These are phyloP conservation scores for Metacarcinus magister DNA, from an alignment of 2,888 invertebrate species.

Conservation along the genomic window DNA sequence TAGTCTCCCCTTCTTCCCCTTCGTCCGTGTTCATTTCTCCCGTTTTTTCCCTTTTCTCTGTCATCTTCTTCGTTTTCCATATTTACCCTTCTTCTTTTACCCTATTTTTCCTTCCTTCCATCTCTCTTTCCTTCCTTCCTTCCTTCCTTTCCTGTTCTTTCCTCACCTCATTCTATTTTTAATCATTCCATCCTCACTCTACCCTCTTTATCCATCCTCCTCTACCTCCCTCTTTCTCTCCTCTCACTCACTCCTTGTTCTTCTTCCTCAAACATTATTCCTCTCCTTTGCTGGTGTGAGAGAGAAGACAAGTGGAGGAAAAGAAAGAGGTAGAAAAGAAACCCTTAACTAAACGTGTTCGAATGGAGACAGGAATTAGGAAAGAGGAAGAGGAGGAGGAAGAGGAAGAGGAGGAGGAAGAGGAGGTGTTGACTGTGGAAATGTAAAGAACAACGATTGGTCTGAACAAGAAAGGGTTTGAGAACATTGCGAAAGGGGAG, in stretches of 20 bases:
- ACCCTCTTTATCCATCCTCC: background rate
- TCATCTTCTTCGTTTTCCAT: too few species aligned
- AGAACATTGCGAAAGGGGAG: background rate
- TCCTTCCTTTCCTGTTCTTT: background rate
- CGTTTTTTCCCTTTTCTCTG: too few species aligned
- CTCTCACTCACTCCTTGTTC: background rate
- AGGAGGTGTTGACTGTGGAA: background rate
- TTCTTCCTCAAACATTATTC: background rate
- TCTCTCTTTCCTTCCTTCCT: background rate
- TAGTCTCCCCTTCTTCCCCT: too few species aligned
- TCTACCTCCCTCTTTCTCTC: background rate
- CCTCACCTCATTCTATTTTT: too few species aligned
- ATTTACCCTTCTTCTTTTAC: too few species aligned
- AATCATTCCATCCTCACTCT: background rate
- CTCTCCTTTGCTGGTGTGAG: background rate
- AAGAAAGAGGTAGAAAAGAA: background rate
- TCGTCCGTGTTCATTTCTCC: too few species aligned
- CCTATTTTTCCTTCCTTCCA: too few species aligned
- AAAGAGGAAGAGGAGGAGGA: too few species aligned
- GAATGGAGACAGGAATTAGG: background rate
- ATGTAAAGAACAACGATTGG: background rate
- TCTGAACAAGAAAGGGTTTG: background rate
- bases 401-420: too few species aligned
- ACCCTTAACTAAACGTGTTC: background rate
- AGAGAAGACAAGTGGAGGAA: background rate